Conservation (phyloP, 2,113 vertebrate species). For the Antigone vipio region DNA sequence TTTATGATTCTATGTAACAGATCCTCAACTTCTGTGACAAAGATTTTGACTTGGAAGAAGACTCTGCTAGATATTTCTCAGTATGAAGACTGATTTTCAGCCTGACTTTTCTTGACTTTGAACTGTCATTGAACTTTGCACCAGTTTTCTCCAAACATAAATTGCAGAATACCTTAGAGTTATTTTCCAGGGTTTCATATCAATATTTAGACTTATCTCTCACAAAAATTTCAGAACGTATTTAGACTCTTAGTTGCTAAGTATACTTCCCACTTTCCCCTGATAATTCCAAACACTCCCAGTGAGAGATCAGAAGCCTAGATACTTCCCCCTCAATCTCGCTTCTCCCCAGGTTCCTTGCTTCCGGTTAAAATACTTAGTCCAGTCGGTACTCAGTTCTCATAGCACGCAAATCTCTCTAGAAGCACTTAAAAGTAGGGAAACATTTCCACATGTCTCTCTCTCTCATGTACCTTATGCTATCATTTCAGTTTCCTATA, state of each 20-base stretch:
- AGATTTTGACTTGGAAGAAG: background rate
- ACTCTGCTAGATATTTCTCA: background rate
- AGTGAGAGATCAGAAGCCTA: background rate
- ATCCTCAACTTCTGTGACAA: background rate
- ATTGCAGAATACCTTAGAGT: background rate
- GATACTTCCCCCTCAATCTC: rapidly evolving
- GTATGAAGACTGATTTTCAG: background rate
- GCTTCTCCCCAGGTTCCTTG: background rate
- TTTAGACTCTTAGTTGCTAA: background rate
- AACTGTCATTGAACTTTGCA: background rate
- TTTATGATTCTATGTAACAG: background rate
- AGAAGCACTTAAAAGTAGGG: background rate
- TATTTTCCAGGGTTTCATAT: background rate
- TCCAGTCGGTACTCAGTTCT: background rate
- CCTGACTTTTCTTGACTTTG: background rate
- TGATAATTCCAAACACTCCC: background rate
- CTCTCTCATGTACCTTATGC: background rate
- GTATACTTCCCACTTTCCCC: background rate
- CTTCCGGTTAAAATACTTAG: background rate
- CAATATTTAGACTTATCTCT: background rate
- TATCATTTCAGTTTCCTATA: background rate
- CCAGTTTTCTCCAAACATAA: background rate
- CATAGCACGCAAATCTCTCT: background rate
- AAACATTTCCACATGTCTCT: background rate
- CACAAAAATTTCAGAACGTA: background rate